A percentile compares a stretch with the other conserved stretches of the same genome.
Evolutionary conservation across 2,888 invertebrate genomes (phyloP).

Genomic region (Eilema depressum): DNA sequence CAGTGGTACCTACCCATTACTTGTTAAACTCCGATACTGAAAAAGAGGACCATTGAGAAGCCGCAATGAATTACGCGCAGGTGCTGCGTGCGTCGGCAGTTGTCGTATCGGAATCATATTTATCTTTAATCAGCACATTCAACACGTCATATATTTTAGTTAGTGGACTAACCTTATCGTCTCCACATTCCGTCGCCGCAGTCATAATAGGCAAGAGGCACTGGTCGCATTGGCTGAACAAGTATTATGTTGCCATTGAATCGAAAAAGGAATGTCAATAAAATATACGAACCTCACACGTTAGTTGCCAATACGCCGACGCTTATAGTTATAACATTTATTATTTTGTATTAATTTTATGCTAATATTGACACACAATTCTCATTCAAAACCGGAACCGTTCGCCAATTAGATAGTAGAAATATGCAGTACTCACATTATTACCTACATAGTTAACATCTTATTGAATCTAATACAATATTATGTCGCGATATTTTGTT

Average conservation of each 20-base stretch:
- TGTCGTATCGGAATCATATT: too few species aligned
- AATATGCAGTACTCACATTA: constrained; percentile 27
- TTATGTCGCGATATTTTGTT: background rate
- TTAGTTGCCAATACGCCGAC: background rate
- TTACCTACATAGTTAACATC: constrained; percentile 19
- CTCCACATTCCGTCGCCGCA: background rate
- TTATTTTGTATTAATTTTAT: constrained; percentile 31
- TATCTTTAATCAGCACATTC: too few species aligned
- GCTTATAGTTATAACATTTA: too few species aligned
- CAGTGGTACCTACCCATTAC: too few species aligned
- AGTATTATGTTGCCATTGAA: background rate
- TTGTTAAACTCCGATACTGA: too few species aligned
- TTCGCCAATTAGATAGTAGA: constrained; percentile 16
- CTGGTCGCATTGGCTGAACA: background rate
- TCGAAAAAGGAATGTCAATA: background rate
- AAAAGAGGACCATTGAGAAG: too few species aligned
- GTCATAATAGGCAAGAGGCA: background rate
- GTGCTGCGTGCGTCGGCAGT: too few species aligned
- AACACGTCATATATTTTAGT: background rate
- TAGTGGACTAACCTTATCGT: background rate
- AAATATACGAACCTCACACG: background rate
- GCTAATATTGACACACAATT: constrained; percentile 42
- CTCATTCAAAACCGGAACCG: constrained; percentile 37
- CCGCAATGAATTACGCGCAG: too few species aligned
- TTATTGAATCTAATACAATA: constrained; percentile 3